phyloP scores from a whole-genome alignment of 2,113 vertebrate species.

The Odocoileus hemionus region DNA sequence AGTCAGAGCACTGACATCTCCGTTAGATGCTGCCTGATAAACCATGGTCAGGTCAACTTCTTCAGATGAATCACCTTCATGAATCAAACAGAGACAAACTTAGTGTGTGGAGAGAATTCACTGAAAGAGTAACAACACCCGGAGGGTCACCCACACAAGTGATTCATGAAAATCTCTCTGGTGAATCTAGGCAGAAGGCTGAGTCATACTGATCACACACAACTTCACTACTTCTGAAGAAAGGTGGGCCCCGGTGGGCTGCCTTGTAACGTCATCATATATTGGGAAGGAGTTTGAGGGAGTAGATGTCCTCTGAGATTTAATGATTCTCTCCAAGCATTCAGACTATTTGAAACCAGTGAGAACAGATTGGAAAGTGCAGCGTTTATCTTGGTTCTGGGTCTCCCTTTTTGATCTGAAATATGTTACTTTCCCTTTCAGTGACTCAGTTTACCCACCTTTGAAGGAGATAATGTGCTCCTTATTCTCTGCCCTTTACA shows the following conservation, averaged over 20 bases:
- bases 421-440: not conserved
- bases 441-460: not conserved
- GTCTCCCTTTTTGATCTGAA: not conserved
- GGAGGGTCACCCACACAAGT: not conserved
- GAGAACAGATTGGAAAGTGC: not conserved
- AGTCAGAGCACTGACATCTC: slow-evolving; percentile 88
- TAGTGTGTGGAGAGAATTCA: not conserved
- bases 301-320: not conserved
- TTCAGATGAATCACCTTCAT: slow-evolving; percentile 85
- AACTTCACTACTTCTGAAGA: not conserved
- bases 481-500: not conserved
- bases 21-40: slow-evolving; percentile 89
- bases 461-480: not conserved
- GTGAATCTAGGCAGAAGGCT: not conserved
- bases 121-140: not conserved
- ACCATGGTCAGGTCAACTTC: slow-evolving; percentile 87
- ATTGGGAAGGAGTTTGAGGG: not conserved
- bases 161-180: slow-evolving; percentile 16
- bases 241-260: too few relatives aligned
- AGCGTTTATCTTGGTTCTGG: not conserved
- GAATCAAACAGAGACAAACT: not conserved
- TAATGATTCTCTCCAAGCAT: not conserved
- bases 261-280: too few relatives aligned
- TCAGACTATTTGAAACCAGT: not conserved
- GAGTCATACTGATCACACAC: not conserved